phyloP scores from a whole-genome alignment of 2,797 vertebrate species.

The Capromys pilorides region DNA sequence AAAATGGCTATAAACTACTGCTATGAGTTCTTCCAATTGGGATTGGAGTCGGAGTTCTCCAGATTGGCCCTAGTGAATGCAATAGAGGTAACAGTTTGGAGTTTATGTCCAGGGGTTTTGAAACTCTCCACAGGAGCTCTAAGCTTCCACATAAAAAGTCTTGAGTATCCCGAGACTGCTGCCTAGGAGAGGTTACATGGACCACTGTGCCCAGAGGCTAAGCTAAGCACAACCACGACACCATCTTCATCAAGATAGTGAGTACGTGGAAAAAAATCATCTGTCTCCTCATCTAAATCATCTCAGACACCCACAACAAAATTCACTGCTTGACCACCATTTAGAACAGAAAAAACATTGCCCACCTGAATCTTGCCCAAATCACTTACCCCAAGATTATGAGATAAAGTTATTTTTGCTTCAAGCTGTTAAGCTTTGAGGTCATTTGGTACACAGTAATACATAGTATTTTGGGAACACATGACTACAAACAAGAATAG shows the following conservation, averaged over 20 bases:
- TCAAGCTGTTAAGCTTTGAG: not conserved
- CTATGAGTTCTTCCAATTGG: not conserved
- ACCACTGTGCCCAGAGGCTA: too few species aligned
- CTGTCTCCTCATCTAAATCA: not conserved
- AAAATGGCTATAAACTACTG: not conserved
- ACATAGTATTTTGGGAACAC: not conserved
- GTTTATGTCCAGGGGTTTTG: not conserved
- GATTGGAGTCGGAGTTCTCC: not conserved
- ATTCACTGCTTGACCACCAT: not conserved
- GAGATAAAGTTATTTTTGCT: not conserved
- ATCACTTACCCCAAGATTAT: not conserved
- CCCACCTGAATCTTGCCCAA: not conserved
- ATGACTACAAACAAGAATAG: not conserved
- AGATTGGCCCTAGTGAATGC: not conserved
- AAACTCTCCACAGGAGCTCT: not conserved
- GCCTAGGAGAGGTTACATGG: not conserved
- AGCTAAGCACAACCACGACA: not conserved
- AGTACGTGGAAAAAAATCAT: not conserved
- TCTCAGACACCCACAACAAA: not conserved
- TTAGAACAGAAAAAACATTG: not conserved
- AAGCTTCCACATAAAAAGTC: not conserved
- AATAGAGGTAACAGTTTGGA: not conserved
- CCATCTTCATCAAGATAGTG: not conserved
- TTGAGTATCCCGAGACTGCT: not conserved
- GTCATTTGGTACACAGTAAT: not conserved